phyloP scores from a whole-genome alignment of 2,888 invertebrate species.

The Melikaiella ostensackeni region DNA sequence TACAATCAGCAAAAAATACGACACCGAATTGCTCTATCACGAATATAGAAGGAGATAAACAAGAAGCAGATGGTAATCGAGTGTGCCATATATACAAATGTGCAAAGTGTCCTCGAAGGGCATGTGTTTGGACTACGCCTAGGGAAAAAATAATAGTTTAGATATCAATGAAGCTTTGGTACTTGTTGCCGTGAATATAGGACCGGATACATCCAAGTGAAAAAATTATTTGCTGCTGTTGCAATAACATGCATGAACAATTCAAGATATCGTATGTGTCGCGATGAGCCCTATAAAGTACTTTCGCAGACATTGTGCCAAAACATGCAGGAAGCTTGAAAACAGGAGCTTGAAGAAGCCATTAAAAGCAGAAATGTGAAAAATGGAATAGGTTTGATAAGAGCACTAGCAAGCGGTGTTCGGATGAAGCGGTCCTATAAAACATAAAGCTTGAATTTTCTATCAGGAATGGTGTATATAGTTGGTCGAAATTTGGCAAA shows the following conservation, averaged over 20 bases:
- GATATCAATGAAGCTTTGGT: not conserved
- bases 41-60: not conserved
- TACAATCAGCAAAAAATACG: not conserved
- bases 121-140: not conserved
- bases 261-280: not conserved
- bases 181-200: not conserved
- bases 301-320: not conserved
- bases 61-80: not conserved
- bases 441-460: not conserved
- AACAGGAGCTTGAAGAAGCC: not conserved
- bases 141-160: not conserved
- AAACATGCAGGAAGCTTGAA: not conserved
- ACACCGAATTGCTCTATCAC: not conserved
- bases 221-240: not conserved
- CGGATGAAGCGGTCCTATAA: not conserved
- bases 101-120: not conserved
- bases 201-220: not conserved
- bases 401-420: not conserved
- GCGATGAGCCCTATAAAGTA: not conserved
- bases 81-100: not conserved
- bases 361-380: not conserved
- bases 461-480: not conserved
- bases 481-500: constrained; percentile 45
- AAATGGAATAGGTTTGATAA: not conserved
- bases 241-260: not conserved